Evolutionary conservation across 2,797 vertebrate species (phyloP).

Genomic region (Brotula barbata): DNA sequence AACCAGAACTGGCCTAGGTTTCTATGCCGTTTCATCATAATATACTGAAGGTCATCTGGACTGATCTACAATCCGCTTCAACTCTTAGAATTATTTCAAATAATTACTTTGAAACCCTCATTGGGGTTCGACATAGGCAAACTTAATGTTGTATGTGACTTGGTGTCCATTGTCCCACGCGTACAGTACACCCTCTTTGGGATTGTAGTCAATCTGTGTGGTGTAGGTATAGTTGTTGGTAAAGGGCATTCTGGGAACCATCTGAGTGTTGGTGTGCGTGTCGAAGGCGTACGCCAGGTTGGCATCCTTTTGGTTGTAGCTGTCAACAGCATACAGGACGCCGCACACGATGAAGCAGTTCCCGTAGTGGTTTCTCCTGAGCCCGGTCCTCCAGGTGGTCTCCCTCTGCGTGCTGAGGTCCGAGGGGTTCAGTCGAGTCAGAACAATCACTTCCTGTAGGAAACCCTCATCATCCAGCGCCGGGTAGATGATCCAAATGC

Average conservation of each 20-base stretch:
- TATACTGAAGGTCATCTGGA: conserved; percentile 74
- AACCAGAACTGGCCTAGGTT: conserved; percentile 10
- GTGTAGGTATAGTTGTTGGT: conserved; percentile 92
- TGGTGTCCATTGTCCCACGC: conserved; percentile 99
- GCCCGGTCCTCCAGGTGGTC: conserved; percentile 94
- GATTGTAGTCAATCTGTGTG: conserved; percentile 98
- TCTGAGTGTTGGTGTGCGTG: conserved; percentile 98
- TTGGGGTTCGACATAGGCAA: conserved; percentile 84
- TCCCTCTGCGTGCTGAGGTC: conserved; percentile 93
- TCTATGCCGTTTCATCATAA: conserved; percentile 20
- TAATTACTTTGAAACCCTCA: conserved; percentile 23
- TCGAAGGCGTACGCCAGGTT: conserved; percentile 97
- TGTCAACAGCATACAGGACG: conserved; percentile 94
- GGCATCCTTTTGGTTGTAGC: conserved; percentile 86
- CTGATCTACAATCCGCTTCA: conserved; percentile 90
- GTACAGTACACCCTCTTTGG: conserved; percentile 91
- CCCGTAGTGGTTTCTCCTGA: conserved; percentile 88
- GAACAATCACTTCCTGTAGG: conserved; percentile 90
- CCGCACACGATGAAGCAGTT: conserved; percentile 97
- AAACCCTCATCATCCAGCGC: conserved; percentile 92
- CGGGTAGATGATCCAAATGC: conserved; percentile 95
- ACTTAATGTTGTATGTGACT: conserved; percentile 92
- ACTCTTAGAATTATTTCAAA: conserved; percentile 50
- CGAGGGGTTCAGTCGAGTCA: conserved; percentile 87
- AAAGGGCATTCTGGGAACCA: conserved; percentile 92